Base-by-base conservation (phyloP, 2,888 invertebrate species). In the Ditylenchus weischeri region DNA sequence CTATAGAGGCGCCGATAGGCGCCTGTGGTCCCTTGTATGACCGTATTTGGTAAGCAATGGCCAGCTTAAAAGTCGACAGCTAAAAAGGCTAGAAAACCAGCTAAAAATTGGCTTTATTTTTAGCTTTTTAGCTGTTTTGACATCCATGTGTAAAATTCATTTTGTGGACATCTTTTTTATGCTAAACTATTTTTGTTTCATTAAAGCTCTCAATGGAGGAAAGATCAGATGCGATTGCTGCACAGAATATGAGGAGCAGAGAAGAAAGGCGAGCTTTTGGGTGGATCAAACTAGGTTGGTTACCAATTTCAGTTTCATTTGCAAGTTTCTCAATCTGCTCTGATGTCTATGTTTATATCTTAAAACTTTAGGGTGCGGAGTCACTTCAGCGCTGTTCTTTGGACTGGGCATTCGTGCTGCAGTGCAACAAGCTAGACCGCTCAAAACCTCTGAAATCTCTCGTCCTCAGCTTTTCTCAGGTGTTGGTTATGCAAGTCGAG, bases 401-500 rank as follows among this genome's bases (percentile, higher is more conserved):
- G 68, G 68, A 23, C 38, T 67, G 4, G 76, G 77, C 18, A n/a
- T 77, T n/a, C 58, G 74, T 47, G 67, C 70, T 15, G 75, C 76
- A 21, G 72, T 65, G 54, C 62, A 64, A 15, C 72, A 72, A 49
- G 67, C 75, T 6, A 49, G 61, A 43, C 73, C 76, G 2, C 54
- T 68, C 21, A 58, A 75, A 57, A 63, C 77, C 7, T 57, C 71
- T 29, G 75, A 77, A 38, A 57, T 75, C 48, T 69, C 69, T 8
- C 47, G 65, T 8, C 50, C 57, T n/a, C 69, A 72, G 61, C 58
- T 78, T 38, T 43, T 77, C 61, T 75, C 78, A 21, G 81, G 81
- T 21, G 79, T 78, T 47, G 80, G 78, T 36, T 78, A 81, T 64
- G 81, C 81, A 7, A 69, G 75, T 35, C 74, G 73, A 57, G 79